Base-by-base conservation (phyloP, 2,113 vertebrate genomes). In the Andinoacara biseriatus region DNA sequence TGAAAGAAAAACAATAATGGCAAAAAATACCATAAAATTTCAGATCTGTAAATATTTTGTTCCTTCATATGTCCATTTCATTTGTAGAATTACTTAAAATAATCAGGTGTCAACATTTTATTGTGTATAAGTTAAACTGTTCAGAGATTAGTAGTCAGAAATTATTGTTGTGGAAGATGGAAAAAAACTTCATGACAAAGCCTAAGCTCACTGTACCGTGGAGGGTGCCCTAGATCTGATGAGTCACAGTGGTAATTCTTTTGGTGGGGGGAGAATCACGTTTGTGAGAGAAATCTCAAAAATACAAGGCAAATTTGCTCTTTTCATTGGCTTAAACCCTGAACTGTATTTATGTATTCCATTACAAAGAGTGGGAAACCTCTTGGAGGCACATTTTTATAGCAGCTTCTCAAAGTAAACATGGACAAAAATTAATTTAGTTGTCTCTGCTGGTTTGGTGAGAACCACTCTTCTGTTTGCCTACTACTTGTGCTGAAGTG, bases 161-260 rank as follows among this genome's bases (percentile, higher is more conserved):
- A 77, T 67, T 49, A 69, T 63, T 63, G 76, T 80, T 85, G 14
- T 62, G 24, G n/a, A 31, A 52, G 65, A 52, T 15, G 35, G 54
- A 77, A 35, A 33, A 80, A 76, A 38, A 35, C 33, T 56, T 65
- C 74, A 15, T 57, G 60, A 65, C 72, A 69, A 67, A 74, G 81
- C 46, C n/a, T 80, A 59, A n/a, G 84, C 59, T 90, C 87, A 88
- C 54, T 88, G 87, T 82, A 80, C 60, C 43, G 5, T 86, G 82
- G 4, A 76, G 26, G 76, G 81, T 90, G 84, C 74, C 81, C 87
- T 72, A 87, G 33, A 87, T 88, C 31, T 81, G 14, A 40, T 10
- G 60, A 67, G 1, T 29, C 63, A 46, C 46, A 85, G 24, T 69
- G 24, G 15, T 59, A 49, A n/a, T 69, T 58, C 8, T 67, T 72